Percentiles rank a stretch among this genome's conserved stretches.
Evolutionary conservation across 2,888 invertebrate genomes (phyloP).

Genomic region (Drosophila borborema): DNA sequence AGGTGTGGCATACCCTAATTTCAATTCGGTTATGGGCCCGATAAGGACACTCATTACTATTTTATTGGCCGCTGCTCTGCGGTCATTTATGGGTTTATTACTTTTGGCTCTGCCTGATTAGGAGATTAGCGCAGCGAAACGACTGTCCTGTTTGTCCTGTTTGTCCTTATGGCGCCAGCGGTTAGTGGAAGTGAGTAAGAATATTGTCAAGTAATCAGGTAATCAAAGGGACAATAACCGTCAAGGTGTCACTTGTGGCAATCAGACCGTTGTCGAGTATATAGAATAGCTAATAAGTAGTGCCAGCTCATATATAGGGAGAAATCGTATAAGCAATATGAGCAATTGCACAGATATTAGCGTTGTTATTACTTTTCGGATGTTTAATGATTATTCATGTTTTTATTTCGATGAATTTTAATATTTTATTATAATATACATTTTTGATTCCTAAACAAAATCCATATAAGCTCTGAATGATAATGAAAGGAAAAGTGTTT

Average conservation of each 20-base stretch:
- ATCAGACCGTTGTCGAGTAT: not conserved
- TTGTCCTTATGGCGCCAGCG: not conserved
- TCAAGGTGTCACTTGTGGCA: not conserved
- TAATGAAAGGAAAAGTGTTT: too few species aligned
- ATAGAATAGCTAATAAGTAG: too few species aligned
- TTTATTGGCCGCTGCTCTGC: slow-evolving; percentile 22
- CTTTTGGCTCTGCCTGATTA: slow-evolving; percentile 35
- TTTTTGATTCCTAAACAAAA: too few species aligned
- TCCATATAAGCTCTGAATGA: too few species aligned
- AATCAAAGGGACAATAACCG: not conserved
- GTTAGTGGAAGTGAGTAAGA: not conserved
- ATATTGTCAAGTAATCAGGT: not conserved
- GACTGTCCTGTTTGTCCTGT: not conserved
- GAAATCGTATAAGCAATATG: not conserved
- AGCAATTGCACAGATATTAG: too few species aligned
- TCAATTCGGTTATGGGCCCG: slow-evolving; percentile 2
- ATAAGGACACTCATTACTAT: slow-evolving; percentile 46
- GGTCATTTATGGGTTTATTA: slow-evolving; percentile 27
- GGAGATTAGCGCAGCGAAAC: slow-evolving; percentile 15
- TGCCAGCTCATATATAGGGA: not conserved
- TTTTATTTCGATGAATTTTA: too few species aligned
- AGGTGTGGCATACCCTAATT: slow-evolving; percentile 11
- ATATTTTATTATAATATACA: too few species aligned
- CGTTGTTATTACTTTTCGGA: too few species aligned
- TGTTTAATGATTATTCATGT: too few species aligned